Base-by-base conservation (phyloP, 1,140 invertebrate genomes). In the Megathymus violae region DNA sequence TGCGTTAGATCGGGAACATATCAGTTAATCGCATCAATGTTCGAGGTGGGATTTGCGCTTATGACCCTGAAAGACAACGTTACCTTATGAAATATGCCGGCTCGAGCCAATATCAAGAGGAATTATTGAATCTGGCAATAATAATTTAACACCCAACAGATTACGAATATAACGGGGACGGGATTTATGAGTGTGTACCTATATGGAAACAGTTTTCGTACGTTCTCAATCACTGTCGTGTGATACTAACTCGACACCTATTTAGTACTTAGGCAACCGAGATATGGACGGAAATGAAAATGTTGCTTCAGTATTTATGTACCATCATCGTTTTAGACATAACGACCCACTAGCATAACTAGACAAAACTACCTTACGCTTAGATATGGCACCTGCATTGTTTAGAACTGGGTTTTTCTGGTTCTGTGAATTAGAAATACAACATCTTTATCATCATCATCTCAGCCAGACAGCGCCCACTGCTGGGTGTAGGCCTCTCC, bases 71-170 rank as follows among this genome's bases (percentile, higher is more conserved):
- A 22, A 52, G 17, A 14, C 34, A 22, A 19, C 34, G 13, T 40
- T 51, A 9, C 27, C n/a, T n/a, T 31, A 50, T 51, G 48, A 51
- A 51, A 51, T 51, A 51, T 16, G 4, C 34, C 27, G n/a, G n/a
- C 31, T 34, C 11, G 31, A 51, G 36, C 36, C 48, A 51, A 38
- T 51, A 51, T 51, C 48, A 40, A 38, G 13, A 16, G 25, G 36
- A 51, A 40, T 51, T 51, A 51, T 51, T 51, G 48, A 19, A 51
- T 51, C 31, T 19, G 48, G 36, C 48, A 51, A 51, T 17, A 51
- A 51, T 51, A 51, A 51, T 51, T 51, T 51, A 51, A 17, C 47
- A 51, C 15, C 3, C 27, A 51, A 38, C 31, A 51, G 47, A 15
- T 51, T 51, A 51, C 47, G 34, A 51, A 15, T 51, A 51, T 51